Evolutionary conservation across 37 sponge, comb jelly and placozoan species (phyloP), one percentile per base, ranked within the genome.

Genomic region (Mnemiopsis leidyi): DNA sequence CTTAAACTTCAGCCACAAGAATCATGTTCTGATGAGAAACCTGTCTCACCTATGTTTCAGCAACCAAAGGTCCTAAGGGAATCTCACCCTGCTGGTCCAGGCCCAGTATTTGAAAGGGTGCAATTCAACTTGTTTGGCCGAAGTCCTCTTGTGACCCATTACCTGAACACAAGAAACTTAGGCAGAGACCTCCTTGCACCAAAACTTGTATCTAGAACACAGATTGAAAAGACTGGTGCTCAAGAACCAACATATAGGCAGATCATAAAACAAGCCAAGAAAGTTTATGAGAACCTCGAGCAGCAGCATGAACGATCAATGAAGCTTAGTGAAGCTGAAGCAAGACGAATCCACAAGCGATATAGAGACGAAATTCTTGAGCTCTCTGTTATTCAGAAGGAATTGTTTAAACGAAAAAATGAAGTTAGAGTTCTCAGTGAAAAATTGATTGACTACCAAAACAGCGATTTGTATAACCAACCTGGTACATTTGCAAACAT

Each of bases 101-200:
- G 96, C 5, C 94, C 95, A 0, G 93, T 23, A 25, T 95, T 94
- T 93, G 95, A 97, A 76, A 76, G 95, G 83, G 95, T 97, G 0
- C 94, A 77, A 30, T 95, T 97, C 69, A 83, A 83, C 32, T 38
- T 94, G n/a, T 69, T 92, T 36, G 94, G 95, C 0, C 39, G 93
- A 23, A 97, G 97, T 34, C 97, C 97, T 9, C 96, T 97, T n/a
- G 92, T 97, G 0, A 94, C 94, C 25, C 94, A 95, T 92, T 95
- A 93, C 94, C 92, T 97, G 26, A 33, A 85, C 33, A 85, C 90
- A 13, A 18, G 90, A 29, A 85, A 85, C 26, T 26, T 85, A 1
- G 90, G 90, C 0, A 40, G 23, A 3, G 90, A 85, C 23, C 33
- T 37, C 21, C 29, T 85, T 18, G 90, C 90, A 3, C 90, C 90